phyloP scores from a whole-genome alignment of 64 coral and sea anemone species.

The Montipora cactus region DNA sequence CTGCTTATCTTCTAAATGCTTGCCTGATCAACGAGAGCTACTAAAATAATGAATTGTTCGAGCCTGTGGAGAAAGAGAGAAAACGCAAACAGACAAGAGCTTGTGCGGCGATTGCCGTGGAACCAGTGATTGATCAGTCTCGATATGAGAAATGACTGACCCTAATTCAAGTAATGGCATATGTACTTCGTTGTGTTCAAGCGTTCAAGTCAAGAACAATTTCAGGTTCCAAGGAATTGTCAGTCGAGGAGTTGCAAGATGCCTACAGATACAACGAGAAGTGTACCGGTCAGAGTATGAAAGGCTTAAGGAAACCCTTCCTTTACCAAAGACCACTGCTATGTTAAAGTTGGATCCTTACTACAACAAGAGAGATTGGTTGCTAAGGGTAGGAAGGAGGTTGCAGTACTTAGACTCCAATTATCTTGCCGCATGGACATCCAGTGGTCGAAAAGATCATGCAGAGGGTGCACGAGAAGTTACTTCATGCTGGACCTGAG shows the following conservation, averaged over 20 bases:
- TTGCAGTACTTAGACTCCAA: slow-evolving; percentile 24
- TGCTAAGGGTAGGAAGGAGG: slow-evolving; percentile 21
- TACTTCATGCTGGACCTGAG: slow-evolving; percentile 47
- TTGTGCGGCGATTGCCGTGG: neutral
- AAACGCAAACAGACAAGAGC: neutral
- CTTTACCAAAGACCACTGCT: neutral
- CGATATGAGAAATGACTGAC: slow-evolving; percentile 18
- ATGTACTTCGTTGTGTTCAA: neutral
- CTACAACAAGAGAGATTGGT: neutral
- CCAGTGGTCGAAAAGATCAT: slow-evolving; percentile 39
- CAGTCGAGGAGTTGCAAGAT: slow-evolving; percentile 17
- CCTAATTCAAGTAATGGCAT: slow-evolving; percentile 35
- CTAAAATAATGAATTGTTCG: too few relatives aligned
- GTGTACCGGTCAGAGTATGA: too few relatives aligned
- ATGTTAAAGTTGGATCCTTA: neutral
- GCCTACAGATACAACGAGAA: neutral
- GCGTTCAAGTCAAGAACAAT: neutral
- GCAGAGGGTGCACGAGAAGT: neutral
- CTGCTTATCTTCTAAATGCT: too few relatives aligned
- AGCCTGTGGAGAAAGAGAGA: neutral
- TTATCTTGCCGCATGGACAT: slow-evolving; percentile 39
- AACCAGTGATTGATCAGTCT: slow-evolving; percentile 11
- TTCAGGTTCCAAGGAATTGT: neutral
- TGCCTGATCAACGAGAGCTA: too few relatives aligned
- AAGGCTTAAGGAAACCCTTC: neutral